Base-by-base conservation (phyloP, 2,888 invertebrate genomes). In the Dicroscelio sp. region DNA sequence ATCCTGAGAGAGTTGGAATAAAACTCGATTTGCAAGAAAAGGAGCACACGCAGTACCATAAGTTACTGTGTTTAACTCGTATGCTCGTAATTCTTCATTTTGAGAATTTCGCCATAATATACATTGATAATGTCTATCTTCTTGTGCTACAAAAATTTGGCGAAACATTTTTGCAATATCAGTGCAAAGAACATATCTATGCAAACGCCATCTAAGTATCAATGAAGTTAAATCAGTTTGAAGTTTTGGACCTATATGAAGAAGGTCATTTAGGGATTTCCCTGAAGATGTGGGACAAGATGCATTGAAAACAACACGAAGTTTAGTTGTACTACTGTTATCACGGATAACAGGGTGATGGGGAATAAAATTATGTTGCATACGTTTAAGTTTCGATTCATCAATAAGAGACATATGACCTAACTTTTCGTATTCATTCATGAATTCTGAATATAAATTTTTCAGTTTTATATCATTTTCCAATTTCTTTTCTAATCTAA, bases 91-190 rank as follows among this genome's bases (percentile, higher is more conserved):
- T n/a, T n/a, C n/a, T n/a, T n/a, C n/a, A n/a, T n/a, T n/a, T n/a
- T n/a, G n/a, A n/a, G n/a, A n/a, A n/a, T 35, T 5, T 4, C 88
- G 60, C 78, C 75, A 88, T 20, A 82, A 63, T 31, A 82, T 75
- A 14, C 65, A 67, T 63, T 88, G 69, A n/a, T 43, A 75, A 0
- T n/a, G 33, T 4, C 33, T 17, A 25, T 87, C 65, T n/a, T n/a
- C n/a, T n/a, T n/a, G n/a, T n/a, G n/a, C n/a, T n/a, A n/a, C n/a
- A n/a, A n/a, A n/a, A n/a, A 82, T 76, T 58, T 87, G 60, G 0
- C 75, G 43, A 65, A 87, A 87, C 82, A 87, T 87, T 27, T 88
- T 65, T 2, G 30, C 75, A 14, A 82, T 65, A 17, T 87, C 87
- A 2, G 75, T 82, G 10, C 65, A 63, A 17, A 82, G 55, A 14